These are phyloP conservation scores for Pseudomyrmex sp. DNA, from an alignment of 1,140 invertebrate genomes.

Conservation along the genomic window DNA sequence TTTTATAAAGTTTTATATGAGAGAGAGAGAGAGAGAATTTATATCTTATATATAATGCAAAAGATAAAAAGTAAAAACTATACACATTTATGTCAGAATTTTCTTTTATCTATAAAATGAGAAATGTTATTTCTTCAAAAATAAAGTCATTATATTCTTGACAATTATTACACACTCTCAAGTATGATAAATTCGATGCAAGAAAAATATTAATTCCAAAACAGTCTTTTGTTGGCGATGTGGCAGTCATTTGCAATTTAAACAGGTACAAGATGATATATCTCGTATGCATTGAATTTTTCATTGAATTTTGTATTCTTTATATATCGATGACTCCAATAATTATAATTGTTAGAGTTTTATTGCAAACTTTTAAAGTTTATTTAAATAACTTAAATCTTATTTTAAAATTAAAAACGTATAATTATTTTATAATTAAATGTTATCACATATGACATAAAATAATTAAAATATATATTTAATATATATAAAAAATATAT, in stretches of 20 bases:
- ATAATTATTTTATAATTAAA: too few species aligned
- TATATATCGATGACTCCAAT: slow-evolving; percentile 35
- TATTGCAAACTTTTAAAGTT: too few species aligned
- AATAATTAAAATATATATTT: too few species aligned
- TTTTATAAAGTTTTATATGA: slow-evolving; percentile 7
- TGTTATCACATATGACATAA: too few species aligned
- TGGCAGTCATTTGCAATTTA: slow-evolving; percentile 36
- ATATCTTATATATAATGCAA: too few species aligned
- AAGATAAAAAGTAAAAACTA: too few species aligned
- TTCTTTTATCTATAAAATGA: too few species aligned
- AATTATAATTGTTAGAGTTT: background rate
- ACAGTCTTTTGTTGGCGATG: background rate
- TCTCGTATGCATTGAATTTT: background rate
- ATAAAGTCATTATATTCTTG: background rate
- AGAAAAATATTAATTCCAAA: slow-evolving; percentile 39
- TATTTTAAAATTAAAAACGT: background rate
- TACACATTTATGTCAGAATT: too few species aligned
- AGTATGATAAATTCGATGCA: slow-evolving; percentile 36
- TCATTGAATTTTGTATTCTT: slow-evolving; percentile 23
- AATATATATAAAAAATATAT: too few species aligned
- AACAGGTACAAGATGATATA: slow-evolving; percentile 1
- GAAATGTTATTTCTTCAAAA: slow-evolving; percentile 1
- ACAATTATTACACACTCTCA: background rate
- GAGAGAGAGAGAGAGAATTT: background rate
- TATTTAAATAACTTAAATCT: background rate